Evolutionary conservation across 35 echinoderm and acorn worm species (phyloP).

Genomic region (Diadema setosum): DNA sequence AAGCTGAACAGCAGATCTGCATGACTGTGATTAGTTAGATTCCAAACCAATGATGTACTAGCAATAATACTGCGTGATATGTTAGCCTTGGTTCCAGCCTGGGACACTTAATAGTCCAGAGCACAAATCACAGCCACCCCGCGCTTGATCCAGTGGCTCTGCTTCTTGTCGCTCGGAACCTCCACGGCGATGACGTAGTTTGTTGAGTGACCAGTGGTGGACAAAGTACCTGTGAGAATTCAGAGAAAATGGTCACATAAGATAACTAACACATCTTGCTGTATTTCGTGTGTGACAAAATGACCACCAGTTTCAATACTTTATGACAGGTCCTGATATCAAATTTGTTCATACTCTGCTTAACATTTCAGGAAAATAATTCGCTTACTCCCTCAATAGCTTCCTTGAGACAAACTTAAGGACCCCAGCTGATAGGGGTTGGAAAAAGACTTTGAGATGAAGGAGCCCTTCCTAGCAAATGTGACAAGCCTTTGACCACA

Average conservation of each 20-base stretch:
- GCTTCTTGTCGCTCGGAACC: conserved; percentile 79
- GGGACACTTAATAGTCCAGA: conserved; percentile 92
- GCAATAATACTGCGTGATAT: no score
- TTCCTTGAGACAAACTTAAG: no score
- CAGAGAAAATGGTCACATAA: neutral
- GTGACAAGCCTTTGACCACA: no score
- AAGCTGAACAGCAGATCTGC: no score
- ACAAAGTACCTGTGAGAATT: conserved; percentile 65
- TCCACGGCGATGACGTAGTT: conserved; percentile 95
- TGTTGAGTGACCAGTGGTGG: conserved; percentile 96
- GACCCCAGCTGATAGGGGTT: no score
- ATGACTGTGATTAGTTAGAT: no score
- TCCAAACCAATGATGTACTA: no score
- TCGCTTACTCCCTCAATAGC: no score
- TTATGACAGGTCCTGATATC: neutral
- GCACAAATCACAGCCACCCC: conserved; percentile 98
- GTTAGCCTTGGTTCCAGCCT: no score
- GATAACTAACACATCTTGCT: neutral
- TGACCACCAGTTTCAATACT: neutral
- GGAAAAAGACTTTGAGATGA: no score
- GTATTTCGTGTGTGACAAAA: neutral
- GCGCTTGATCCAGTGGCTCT: conserved; percentile 97
- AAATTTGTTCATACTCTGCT: neutral
- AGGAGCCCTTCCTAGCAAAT: no score
- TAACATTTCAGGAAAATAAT: no score